Evolutionary conservation across 37 sponge, comb jelly and placozoan species (phyloP).

Genomic region (Beroe ovata): DNA sequence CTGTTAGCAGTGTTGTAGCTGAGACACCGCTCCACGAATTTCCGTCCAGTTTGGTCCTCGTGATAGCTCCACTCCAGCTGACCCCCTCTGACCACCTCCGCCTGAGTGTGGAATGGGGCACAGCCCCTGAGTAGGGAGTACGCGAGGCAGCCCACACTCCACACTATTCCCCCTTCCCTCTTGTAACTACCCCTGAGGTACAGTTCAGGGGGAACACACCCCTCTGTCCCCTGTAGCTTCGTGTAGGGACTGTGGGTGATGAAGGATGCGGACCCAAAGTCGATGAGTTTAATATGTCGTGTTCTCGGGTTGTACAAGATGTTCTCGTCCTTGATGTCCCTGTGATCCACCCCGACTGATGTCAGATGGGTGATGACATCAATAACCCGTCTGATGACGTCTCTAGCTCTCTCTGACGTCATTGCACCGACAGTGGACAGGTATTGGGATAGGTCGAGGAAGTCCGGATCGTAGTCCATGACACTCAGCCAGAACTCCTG

Average conservation of each 20-base stretch:
- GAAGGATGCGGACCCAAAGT: constrained; percentile 19
- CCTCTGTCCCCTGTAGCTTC: constrained; percentile 17
- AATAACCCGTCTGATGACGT: constrained; percentile 12
- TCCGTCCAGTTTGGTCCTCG: not conserved
- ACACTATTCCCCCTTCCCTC: not conserved
- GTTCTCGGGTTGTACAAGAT: constrained; percentile 22
- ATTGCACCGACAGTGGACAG: not conserved
- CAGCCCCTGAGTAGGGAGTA: not conserved
- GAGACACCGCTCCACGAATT: constrained; percentile 37
- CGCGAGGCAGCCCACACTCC: constrained; percentile 44
- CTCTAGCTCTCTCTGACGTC: not conserved
- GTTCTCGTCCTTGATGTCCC: constrained; percentile 64
- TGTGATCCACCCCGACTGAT: constrained; percentile 24
- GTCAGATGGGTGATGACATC: not conserved
- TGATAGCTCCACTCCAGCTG: not conserved
- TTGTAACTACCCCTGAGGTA: constrained; percentile 28
- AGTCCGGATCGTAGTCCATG: constrained; percentile 43
- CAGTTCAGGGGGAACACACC: constrained; percentile 9
- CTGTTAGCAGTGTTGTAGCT: constrained; percentile 11
- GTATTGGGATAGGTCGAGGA: not conserved
- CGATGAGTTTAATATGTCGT: constrained; percentile 56
- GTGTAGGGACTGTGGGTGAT: not conserved
- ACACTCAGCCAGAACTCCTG: constrained; percentile 40
- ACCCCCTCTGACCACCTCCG: not conserved
- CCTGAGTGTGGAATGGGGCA: not conserved